These are phyloP conservation scores for Alitta virens DNA, from an alignment of 2,888 invertebrate genomes.

Conservation along the genomic window DNA sequence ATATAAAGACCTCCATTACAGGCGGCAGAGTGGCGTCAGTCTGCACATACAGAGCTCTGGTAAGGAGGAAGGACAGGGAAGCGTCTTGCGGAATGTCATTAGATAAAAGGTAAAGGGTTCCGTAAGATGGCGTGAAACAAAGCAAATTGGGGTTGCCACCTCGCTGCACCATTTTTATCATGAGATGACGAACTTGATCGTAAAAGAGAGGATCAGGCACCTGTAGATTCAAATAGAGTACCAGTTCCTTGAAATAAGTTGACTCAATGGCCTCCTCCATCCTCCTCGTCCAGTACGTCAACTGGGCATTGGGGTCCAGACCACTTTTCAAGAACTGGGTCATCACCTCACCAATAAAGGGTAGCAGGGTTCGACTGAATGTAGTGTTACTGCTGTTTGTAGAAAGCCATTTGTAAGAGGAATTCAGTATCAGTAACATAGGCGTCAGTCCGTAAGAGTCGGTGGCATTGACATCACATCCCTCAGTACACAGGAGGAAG, in stretches of 20 bases:
- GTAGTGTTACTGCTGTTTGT: slow-evolving; percentile 20
- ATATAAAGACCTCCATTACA: slow-evolving; percentile 21
- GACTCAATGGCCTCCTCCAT: slow-evolving; percentile 31
- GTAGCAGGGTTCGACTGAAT: slow-evolving; percentile 28
- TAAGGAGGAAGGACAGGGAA: slow-evolving; percentile 24
- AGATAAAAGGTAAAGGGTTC: slow-evolving; percentile 18
- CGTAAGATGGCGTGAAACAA: slow-evolving; percentile 27
- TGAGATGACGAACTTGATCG: slow-evolving; percentile 21
- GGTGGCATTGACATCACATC: slow-evolving; percentile 26
- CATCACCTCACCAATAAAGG: slow-evolving; percentile 28
- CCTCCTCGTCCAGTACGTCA: slow-evolving; percentile 29
- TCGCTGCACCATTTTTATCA: slow-evolving; percentile 26
- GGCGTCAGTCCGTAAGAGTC: slow-evolving; percentile 30
- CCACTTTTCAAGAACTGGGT: slow-evolving; percentile 28
- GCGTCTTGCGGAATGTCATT: slow-evolving; percentile 22
- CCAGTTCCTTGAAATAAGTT: slow-evolving; percentile 30
- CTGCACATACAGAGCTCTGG: slow-evolving; percentile 22
- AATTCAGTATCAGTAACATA: slow-evolving; percentile 25
- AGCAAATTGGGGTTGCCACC: slow-evolving; percentile 30
- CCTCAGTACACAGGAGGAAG: slow-evolving; percentile 28
- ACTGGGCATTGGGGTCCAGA: slow-evolving; percentile 25
- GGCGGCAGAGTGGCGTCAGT: slow-evolving; percentile 11
- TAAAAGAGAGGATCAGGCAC: slow-evolving; percentile 26
- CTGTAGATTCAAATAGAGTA: slow-evolving; percentile 27
- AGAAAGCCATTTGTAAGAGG: slow-evolving; percentile 26